phyloP scores from a whole-genome alignment of 2,113 vertebrate genomes.

The Cyphomyrus plagiostoma region DNA sequence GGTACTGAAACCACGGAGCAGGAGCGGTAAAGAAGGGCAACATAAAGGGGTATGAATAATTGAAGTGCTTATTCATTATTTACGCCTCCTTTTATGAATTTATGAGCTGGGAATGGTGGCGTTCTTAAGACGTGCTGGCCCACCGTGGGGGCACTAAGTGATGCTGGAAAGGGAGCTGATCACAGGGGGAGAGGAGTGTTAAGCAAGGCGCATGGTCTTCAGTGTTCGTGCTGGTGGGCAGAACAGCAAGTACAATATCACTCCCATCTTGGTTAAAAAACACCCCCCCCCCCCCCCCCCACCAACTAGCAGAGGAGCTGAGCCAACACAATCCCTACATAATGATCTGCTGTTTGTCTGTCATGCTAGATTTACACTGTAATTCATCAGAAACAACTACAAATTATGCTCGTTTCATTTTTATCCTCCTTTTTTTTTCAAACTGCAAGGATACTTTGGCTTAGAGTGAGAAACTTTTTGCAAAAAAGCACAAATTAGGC shows the following conservation, averaged over 20 bases:
- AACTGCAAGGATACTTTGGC: background rate
- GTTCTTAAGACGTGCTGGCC: constrained; percentile 8
- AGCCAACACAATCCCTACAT: background rate
- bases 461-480: background rate
- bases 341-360: background rate
- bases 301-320: background rate
- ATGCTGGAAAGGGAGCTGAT: background rate
- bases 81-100: constrained; percentile 52
- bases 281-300: background rate
- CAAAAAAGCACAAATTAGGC: background rate
- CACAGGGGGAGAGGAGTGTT: background rate
- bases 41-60: constrained; percentile 59
- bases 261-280: background rate
- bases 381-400: background rate
- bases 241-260: background rate
- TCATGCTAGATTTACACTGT: constrained; percentile 1
- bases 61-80: constrained; percentile 52
- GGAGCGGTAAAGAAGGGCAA: constrained; percentile 46
- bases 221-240: background rate
- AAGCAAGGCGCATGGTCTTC: background rate
- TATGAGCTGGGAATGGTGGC: constrained; percentile 32
- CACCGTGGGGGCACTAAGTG: background rate
- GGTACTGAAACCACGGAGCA: constrained; percentile 54
- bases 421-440: background rate
- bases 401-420: background rate